Conservation (phyloP, 2,797 vertebrate genomes). For the Esox lucius region DNA sequence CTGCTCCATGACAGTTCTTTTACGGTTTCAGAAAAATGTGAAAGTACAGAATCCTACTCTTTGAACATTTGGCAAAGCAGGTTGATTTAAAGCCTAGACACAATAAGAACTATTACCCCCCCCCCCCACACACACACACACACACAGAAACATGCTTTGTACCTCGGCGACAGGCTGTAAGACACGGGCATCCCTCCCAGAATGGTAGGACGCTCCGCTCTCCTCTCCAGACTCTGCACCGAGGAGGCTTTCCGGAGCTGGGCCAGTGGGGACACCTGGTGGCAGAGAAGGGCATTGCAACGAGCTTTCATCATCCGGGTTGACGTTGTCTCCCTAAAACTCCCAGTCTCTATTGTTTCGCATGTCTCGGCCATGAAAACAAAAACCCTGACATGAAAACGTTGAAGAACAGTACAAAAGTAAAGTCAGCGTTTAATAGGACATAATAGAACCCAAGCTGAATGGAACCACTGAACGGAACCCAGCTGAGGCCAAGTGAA, state of each 20-base stretch:
- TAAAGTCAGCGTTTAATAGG: not conserved
- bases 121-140: constrained; percentile 15
- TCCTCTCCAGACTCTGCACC: constrained; percentile 86
- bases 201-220: constrained; percentile 80
- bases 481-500: not conserved
- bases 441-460: not conserved
- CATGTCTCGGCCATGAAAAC: not conserved
- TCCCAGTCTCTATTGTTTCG: not conserved
- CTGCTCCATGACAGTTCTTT: not conserved
- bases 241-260: constrained; percentile 86
- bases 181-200: constrained; percentile 73
- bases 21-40: not conserved
- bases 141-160: constrained; percentile 13
- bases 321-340: not conserved
- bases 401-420: not conserved
- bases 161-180: constrained; percentile 77
- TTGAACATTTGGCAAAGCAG: not conserved
- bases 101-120: not conserved
- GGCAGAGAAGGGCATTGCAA: constrained; percentile 57
- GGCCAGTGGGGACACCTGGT: constrained; percentile 87
- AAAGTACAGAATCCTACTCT: not conserved
- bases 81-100: not conserved
- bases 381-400: not conserved
- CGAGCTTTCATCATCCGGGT: not conserved
- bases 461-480: not conserved